Percentiles rank a stretch among this genome's conserved stretches.
phyloP scores from a whole-genome alignment of 2,888 invertebrate genomes.

The Latheticus oryzae region DNA sequence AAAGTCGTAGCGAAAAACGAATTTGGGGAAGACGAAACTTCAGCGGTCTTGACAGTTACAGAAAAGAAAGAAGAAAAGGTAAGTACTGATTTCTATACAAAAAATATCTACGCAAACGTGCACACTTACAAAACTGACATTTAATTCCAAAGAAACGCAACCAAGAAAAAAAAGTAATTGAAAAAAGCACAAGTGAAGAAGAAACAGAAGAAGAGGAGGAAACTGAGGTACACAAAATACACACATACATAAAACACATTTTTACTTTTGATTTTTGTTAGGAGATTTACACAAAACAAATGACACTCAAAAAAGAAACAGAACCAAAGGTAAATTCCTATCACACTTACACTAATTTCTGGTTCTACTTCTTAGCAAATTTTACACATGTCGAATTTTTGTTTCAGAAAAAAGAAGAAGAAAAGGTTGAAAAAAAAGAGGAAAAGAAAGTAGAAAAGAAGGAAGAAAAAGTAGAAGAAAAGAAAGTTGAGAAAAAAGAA shows the following conservation, averaged over 20 bases:
- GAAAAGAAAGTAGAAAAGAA: constrained; percentile 60
- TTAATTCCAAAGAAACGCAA: constrained; percentile 51
- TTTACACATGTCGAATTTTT: constrained; percentile 1
- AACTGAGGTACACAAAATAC: constrained; percentile 49
- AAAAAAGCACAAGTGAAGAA: constrained; percentile 50
- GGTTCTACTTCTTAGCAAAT: neutral
- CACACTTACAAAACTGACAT: no score
- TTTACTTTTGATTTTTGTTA: constrained; percentile 29
- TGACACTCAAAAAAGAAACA: constrained; percentile 30
- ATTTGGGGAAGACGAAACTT: constrained; percentile 89
- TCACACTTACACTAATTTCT: constrained; percentile 45
- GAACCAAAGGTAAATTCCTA: constrained; percentile 64
- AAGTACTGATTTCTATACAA: constrained; percentile 28
- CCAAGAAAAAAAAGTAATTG: constrained; percentile 64
- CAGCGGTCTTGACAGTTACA: constrained; percentile 85
- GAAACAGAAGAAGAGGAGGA: constrained; percentile 61
- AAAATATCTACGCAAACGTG: no score
- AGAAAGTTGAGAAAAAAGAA: constrained; percentile 51
- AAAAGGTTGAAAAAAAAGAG: constrained; percentile 51
- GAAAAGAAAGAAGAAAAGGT: constrained; percentile 65
- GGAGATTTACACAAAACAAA: constrained; percentile 38
- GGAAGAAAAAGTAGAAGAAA: constrained; percentile 60
- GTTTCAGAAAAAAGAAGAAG: constrained; percentile 56
- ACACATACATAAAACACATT: constrained; percentile 31
- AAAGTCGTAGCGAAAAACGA: constrained; percentile 90